phyloP scores from a whole-genome alignment of 1,140 invertebrate genomes.

The silkworm (Bombyx mori) region DNA sequence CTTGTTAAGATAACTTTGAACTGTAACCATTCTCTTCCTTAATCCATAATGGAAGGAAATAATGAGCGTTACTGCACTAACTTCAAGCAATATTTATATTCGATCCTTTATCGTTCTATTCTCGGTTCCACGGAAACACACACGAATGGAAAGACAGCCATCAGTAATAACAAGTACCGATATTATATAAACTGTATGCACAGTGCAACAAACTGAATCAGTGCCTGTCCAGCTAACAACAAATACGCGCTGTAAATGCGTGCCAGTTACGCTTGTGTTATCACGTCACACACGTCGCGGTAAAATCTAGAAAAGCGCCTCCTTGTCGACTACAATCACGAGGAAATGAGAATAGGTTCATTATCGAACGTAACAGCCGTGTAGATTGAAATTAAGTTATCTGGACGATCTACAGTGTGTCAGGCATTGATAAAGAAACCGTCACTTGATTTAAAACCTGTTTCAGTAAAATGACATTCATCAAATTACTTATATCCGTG shows the following conservation, averaged over 20 bases:
- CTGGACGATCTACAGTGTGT: constrained; percentile 7
- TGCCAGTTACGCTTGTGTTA: no score
- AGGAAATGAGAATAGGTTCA: constrained; percentile 9
- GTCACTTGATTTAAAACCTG: constrained; percentile 6
- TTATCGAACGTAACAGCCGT: constrained; percentile 10
- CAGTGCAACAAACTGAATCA: constrained; percentile 1
- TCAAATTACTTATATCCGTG: constrained; percentile 8
- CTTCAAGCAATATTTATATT: no score
- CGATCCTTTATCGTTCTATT: no score
- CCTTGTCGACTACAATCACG: not conserved
- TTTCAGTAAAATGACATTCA: constrained; percentile 7
- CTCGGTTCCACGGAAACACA: no score
- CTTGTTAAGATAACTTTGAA: no score
- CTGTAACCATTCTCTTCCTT: no score
- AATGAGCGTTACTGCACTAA: no score
- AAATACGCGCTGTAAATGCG: not conserved
- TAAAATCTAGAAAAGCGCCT: no score
- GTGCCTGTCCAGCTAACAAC: constrained; percentile 1
- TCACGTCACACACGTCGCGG: no score
- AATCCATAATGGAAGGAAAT: no score
- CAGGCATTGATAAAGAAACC: constrained; percentile 5
- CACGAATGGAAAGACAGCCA: not conserved
- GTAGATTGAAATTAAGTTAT: constrained; percentile 6
- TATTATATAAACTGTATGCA: constrained; percentile 4
- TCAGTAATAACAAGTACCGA: not conserved